Conservation (phyloP, 2,113 vertebrate species). For the Erythrocercus mccallii region DNA sequence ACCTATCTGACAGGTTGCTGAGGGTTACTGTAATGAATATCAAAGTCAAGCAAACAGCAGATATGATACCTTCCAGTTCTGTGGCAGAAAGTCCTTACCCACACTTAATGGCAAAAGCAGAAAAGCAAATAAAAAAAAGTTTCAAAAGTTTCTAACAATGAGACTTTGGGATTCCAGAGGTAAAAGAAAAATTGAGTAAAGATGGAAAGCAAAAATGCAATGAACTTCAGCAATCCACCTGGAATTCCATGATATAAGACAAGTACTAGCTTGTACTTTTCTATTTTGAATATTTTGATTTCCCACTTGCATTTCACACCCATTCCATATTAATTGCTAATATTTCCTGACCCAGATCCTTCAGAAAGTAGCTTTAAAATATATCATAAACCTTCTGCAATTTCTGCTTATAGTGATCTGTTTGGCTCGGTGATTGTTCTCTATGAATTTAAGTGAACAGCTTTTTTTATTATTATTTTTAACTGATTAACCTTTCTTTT, state of each 20-base stretch:
- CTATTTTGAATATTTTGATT: conserved; percentile 1
- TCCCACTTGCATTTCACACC: neutral
- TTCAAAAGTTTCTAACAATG: neutral
- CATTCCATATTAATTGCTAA: neutral
- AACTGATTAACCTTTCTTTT: neutral
- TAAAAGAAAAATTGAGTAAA: neutral
- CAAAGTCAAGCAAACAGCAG: neutral
- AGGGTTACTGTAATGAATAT: neutral
- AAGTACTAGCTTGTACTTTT: neutral
- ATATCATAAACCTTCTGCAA: neutral
- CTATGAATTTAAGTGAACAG: neutral
- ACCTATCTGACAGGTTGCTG: neutral
- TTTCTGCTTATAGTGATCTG: neutral
- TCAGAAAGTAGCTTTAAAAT: neutral
- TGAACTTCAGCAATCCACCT: neutral
- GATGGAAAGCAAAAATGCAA: neutral
- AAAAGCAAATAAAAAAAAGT: neutral
- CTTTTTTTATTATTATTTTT: neutral
- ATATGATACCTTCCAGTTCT: neutral
- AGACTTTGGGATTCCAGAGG: neutral
- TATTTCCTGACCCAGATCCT: neutral
- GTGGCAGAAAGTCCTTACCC: neutral
- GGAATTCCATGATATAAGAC: neutral
- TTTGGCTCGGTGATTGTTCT: neutral
- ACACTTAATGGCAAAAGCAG: neutral